phyloP scores from a whole-genome alignment of 1,140 invertebrate species.

The Drosophila trapezifrons region DNA sequence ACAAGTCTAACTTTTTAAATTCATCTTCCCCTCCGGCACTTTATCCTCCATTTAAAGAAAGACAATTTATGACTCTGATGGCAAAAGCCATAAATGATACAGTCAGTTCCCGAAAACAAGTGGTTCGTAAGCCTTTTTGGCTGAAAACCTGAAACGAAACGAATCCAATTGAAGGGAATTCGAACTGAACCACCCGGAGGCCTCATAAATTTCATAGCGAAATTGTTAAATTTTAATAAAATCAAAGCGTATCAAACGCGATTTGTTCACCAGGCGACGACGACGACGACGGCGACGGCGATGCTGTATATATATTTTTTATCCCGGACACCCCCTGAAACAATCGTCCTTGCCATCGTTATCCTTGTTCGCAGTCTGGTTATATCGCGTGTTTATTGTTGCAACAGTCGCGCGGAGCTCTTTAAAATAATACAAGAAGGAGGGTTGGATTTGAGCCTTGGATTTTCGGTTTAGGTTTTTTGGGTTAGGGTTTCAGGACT shows the following conservation, averaged over 20 bases:
- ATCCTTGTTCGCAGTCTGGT: constrained; percentile 80
- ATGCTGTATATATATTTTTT: background rate
- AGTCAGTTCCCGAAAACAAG: constrained; percentile 22
- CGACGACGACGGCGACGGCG: background rate
- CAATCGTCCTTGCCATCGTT: constrained; percentile 64
- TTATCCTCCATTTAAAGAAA: background rate
- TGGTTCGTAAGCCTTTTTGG: constrained; percentile 43
- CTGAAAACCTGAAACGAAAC: constrained; percentile 12
- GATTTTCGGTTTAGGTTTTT: constrained; percentile 15
- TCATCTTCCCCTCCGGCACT: background rate
- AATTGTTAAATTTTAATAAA: constrained; percentile 83
- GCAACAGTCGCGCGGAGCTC: constrained; percentile 72
- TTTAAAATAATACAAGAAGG: constrained; percentile 81
- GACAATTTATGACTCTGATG: constrained; percentile 12
- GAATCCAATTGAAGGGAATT: constrained; percentile 43
- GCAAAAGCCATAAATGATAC: constrained; percentile 22
- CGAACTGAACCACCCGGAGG: constrained; percentile 38
- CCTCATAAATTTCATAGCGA: constrained; percentile 77
- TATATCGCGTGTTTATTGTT: constrained; percentile 82
- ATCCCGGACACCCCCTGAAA: constrained; percentile 1
- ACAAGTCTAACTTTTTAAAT: background rate
- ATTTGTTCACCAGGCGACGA: constrained; percentile 78
- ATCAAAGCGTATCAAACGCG: constrained; percentile 81
- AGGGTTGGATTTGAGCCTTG: constrained; percentile 32
- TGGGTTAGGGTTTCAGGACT: background rate